phyloP scores from a whole-genome alignment of 1,140 invertebrate species.

The Cataglyphis hispanica region DNA sequence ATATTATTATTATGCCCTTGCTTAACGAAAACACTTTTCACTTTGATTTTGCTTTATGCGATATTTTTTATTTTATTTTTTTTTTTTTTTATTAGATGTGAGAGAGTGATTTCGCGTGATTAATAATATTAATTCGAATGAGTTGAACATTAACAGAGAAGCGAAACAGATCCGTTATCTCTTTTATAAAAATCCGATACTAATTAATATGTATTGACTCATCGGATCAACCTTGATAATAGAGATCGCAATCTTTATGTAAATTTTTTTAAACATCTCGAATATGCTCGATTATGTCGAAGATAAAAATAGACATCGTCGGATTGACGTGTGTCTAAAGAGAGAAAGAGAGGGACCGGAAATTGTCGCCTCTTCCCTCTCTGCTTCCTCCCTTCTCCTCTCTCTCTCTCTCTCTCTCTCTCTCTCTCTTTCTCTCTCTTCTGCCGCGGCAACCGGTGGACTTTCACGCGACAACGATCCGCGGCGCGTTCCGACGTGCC shows the following conservation, averaged over 20 bases:
- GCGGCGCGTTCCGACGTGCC: slow-evolving; percentile 72
- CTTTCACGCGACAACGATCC: slow-evolving; percentile 79
- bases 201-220: not conserved
- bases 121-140: too few relatives aligned
- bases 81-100: not conserved
- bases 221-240: not conserved
- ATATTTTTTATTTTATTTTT: not conserved
- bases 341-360: slow-evolving; percentile 66
- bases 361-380: slow-evolving; percentile 64
- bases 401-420: slow-evolving; percentile 52
- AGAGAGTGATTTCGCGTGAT: not conserved
- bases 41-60: too few relatives aligned
- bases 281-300: not conserved
- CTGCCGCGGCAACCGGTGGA: slow-evolving; percentile 62
- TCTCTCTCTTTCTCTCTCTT: slow-evolving; percentile 40
- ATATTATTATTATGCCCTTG: too few relatives aligned
- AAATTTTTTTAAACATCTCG: slow-evolving; percentile 27
- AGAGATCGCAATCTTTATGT: not conserved
- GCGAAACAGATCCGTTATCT: not conserved
- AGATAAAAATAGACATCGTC: slow-evolving; percentile 55
- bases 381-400: slow-evolving; percentile 51
- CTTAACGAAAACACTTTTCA: too few relatives aligned
- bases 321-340: slow-evolving; percentile 54
- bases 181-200: not conserved
- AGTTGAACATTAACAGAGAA: not conserved